Percentiles rank a stretch among this genome's conserved stretches.
phyloP scores from a whole-genome alignment of 2,113 vertebrate genomes.

The Sciurus niger region DNA sequence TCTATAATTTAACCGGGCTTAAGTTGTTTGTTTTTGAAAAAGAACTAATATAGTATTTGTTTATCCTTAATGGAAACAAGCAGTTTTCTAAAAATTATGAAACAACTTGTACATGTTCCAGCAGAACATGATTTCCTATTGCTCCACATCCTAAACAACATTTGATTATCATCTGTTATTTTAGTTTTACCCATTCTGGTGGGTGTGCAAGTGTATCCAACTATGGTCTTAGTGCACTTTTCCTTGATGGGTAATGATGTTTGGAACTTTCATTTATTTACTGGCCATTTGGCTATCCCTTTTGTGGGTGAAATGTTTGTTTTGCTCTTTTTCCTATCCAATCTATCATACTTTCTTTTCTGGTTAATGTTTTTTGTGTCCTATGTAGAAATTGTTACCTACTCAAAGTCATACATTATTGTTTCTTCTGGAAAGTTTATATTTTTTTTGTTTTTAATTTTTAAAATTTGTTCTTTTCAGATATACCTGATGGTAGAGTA shows the following conservation, averaged over 20 bases:
- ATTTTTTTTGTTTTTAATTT: too few species aligned
- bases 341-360: background rate
- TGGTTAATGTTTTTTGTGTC: background rate
- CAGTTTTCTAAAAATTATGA: background rate
- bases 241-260: background rate
- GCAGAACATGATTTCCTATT: background rate
- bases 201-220: background rate
- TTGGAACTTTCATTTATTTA: background rate
- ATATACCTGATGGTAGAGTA: too few species aligned
- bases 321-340: background rate
- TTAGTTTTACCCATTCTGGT: background rate
- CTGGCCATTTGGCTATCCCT: background rate
- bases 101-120: background rate
- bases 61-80: background rate
- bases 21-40: background rate
- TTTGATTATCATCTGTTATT: background rate
- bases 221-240: background rate
- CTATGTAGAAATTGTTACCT: background rate
- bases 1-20: background rate
- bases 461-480: too few species aligned
- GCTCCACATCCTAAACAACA: background rate
- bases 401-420: background rate
- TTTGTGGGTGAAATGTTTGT: background rate
- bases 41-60: background rate
- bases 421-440: background rate